phyloP scores from a whole-genome alignment of 2,113 vertebrate genomes.

The Condylura cristata region DNA sequence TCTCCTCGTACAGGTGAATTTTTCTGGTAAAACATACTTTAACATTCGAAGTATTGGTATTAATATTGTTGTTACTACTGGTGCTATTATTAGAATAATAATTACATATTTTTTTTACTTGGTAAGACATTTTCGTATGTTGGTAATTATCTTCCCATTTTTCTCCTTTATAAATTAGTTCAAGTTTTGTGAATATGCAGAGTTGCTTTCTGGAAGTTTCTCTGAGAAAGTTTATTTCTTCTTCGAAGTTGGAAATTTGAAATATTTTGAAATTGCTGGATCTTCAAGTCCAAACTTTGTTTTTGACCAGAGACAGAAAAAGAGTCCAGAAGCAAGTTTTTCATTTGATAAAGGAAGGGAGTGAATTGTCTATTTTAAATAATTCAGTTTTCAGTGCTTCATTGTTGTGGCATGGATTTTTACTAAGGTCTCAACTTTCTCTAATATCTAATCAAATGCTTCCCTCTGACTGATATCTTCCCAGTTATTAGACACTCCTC shows the following conservation, averaged over 20 bases:
- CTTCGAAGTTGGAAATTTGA: constrained; percentile 55
- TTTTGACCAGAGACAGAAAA: constrained; percentile 44
- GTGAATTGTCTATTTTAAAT: constrained; percentile 6
- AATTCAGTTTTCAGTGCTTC: neutral
- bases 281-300: neutral
- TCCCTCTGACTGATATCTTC: neutral
- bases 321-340: constrained; percentile 5
- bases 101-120: neutral
- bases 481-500: neutral
- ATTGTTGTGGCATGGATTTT: neutral
- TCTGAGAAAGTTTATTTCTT: constrained; percentile 53
- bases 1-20: constrained; percentile 63
- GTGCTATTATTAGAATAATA: neutral
- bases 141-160: constrained; percentile 15
- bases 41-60: constrained; percentile 26
- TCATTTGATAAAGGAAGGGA: constrained; percentile 42
- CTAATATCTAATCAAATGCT: neutral
- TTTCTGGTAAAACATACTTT: constrained; percentile 34
- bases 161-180: constrained; percentile 35
- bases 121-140: neutral
- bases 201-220: constrained; percentile 1
- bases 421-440: constrained; percentile 22
- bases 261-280: constrained; percentile 53
- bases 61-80: constrained; percentile 11
- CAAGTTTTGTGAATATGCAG: constrained; percentile 30